Percentiles rank a stretch among this genome's conserved stretches.
Evolutionary conservation across 2,888 invertebrate genomes (phyloP).

Genomic region (Campaea margaritaria): DNA sequence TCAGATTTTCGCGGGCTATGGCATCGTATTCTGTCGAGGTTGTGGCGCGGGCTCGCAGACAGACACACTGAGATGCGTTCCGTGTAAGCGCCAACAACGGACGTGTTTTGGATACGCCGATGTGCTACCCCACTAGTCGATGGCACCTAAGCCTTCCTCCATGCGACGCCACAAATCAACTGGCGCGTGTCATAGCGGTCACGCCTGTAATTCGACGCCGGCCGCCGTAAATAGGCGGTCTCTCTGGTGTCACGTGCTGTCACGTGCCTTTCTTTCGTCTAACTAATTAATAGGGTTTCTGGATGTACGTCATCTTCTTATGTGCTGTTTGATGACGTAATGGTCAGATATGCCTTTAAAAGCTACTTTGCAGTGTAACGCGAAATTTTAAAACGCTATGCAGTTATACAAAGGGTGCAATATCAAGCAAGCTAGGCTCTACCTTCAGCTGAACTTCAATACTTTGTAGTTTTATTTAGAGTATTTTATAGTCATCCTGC

Average conservation of each 20-base stretch:
- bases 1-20: constrained; percentile 70
- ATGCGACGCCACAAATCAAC: constrained; percentile 26
- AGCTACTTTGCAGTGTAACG: too few species aligned
- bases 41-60: constrained; percentile 66
- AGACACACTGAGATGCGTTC: constrained; percentile 71
- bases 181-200: constrained; percentile 36
- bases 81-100: constrained; percentile 52
- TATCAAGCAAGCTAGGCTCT: too few species aligned
- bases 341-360: too few species aligned
- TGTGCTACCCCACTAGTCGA: constrained; percentile 67
- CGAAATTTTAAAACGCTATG: too few species aligned
- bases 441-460: too few species aligned
- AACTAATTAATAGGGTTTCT: not conserved
- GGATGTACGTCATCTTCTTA: constrained; percentile 1
- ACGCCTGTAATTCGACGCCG: constrained; percentile 33
- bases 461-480: too few species aligned
- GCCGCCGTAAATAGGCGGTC: constrained; percentile 16
- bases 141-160: constrained; percentile 30
- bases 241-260: constrained; percentile 19
- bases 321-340: not conserved
- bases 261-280: constrained; percentile 4
- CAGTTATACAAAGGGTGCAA: too few species aligned
- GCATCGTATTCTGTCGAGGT: constrained; percentile 57
- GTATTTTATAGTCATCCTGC: not conserved
- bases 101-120: constrained; percentile 69